Evolutionary conservation across 2,888 invertebrate genomes (phyloP).

Genomic region (Willowsia nigromaculata): DNA sequence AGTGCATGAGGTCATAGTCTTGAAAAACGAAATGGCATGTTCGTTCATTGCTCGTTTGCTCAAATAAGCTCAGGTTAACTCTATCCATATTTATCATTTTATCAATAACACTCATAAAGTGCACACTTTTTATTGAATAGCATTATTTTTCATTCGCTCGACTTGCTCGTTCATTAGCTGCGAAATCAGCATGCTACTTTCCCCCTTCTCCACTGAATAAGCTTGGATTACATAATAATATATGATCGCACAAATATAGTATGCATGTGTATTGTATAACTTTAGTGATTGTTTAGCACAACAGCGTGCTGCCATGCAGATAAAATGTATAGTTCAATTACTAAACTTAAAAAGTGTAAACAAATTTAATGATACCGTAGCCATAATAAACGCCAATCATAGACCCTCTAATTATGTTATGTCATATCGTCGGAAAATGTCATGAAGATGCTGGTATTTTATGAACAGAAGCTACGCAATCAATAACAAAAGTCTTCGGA

Average conservation of each 20-base stretch:
- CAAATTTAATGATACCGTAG: no score
- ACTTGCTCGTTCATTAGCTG: not conserved
- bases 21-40: slow-evolving; percentile 44
- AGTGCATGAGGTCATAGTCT: slow-evolving; percentile 60
- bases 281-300: no score
- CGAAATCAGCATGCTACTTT: not conserved
- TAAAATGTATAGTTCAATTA: no score
- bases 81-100: slow-evolving; percentile 22
- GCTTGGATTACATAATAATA: not conserved
- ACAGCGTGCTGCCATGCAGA: no score
- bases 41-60: not conserved
- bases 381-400: no score
- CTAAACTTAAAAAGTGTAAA: no score
- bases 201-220: not conserved
- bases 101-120: not conserved
- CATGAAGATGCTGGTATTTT: no score
- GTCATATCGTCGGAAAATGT: no score
- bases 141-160: not conserved
- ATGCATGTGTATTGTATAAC: no score
- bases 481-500: no score
- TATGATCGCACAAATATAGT: not conserved
- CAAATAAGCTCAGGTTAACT: not conserved
- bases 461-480: no score
- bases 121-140: not conserved
- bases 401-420: no score